phyloP scores from a whole-genome alignment of 2,797 vertebrate genomes.

The Buphagus erythrorhynchus region DNA sequence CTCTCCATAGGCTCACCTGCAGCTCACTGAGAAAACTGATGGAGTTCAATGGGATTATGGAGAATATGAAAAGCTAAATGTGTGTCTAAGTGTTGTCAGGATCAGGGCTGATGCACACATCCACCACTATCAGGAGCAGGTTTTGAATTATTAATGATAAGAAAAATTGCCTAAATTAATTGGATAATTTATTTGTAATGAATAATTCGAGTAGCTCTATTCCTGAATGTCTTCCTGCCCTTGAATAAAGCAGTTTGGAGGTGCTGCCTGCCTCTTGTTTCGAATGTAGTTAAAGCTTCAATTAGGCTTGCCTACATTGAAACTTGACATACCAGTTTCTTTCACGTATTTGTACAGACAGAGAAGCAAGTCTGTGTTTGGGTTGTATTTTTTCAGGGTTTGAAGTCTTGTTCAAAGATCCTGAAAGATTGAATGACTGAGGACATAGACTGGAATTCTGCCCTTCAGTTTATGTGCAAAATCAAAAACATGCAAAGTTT shows the following conservation, averaged over 20 bases:
- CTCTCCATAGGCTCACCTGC: conserved; percentile 10
- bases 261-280: conserved; percentile 71
- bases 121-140: background rate
- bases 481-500: conserved; percentile 87
- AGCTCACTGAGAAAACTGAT: background rate
- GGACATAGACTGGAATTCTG: conserved; percentile 81
- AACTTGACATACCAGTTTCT: conserved; percentile 78
- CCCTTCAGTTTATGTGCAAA: conserved; percentile 82
- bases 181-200: conserved; percentile 64
- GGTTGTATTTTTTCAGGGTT: conserved; percentile 81
- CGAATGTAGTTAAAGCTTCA: conserved; percentile 78
- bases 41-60: conserved; percentile 17
- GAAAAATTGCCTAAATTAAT: conserved; percentile 64
- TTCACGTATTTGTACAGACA: conserved; percentile 81
- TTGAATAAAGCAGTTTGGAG: conserved; percentile 71
- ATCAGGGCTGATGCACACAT: conserved; percentile 12
- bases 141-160: conserved; percentile 64
- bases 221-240: conserved; percentile 71
- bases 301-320: conserved; percentile 73
- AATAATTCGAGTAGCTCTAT: conserved; percentile 51
- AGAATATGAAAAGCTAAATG: conserved; percentile 33
- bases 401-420: conserved; percentile 85
- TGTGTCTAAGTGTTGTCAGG: conserved; percentile 26
- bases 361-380: conserved; percentile 77
- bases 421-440: conserved; percentile 80